phyloP scores from a whole-genome alignment of 2,888 invertebrate species.

The Yponomeuta plumbellus region DNA sequence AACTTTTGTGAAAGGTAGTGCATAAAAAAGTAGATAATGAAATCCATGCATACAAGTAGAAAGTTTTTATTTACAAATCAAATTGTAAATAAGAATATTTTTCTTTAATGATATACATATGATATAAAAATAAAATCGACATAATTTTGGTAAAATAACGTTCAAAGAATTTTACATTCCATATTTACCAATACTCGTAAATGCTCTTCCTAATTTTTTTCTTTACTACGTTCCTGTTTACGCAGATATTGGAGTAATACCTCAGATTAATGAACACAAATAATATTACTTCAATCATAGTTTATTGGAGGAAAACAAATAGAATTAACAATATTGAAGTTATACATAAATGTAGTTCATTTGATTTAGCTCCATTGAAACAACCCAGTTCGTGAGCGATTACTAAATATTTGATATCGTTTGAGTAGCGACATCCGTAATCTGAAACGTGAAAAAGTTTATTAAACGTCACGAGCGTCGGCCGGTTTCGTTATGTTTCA shows the following conservation, averaged over 20 bases:
- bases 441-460: slow-evolving; percentile 22
- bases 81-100: too few species aligned
- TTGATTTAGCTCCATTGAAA: slow-evolving; percentile 14
- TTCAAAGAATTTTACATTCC: too few species aligned
- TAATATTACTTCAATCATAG: neutral
- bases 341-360: neutral
- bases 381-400: slow-evolving; percentile 27
- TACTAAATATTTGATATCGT: slow-evolving; percentile 26
- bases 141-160: too few species aligned
- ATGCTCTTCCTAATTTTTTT: too few species aligned
- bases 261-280: too few species aligned
- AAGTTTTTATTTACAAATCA: too few species aligned
- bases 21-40: neutral
- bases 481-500: too few species aligned
- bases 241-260: neutral
- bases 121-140: too few species aligned
- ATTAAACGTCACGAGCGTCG: neutral
- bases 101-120: too few species aligned
- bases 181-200: too few species aligned
- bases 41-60: neutral
- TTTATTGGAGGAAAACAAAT: neutral
- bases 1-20: neutral
- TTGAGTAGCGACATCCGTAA: slow-evolving; percentile 25
- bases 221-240: neutral
- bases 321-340: neutral